Percentiles rank a stretch among this genome's conserved stretches.
Evolutionary conservation across 2,888 invertebrate genomes (phyloP).

Genomic region (Andrena bicolor): DNA sequence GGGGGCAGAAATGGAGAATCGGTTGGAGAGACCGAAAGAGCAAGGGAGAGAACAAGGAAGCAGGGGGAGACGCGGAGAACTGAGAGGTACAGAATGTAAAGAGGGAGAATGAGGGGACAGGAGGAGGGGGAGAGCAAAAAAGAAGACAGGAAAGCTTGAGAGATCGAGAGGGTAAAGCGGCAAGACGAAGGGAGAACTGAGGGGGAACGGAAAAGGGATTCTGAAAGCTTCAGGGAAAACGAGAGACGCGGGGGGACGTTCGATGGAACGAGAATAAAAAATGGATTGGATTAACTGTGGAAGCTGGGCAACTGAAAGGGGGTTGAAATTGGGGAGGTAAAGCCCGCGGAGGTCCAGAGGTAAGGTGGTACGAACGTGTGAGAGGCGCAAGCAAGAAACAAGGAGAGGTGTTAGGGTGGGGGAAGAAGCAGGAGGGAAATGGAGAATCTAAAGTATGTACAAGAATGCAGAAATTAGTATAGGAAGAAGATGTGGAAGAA

Average conservation of each 20-base stretch:
- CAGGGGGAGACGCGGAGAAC: not conserved
- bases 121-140: slow-evolving; percentile 40
- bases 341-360: not conserved
- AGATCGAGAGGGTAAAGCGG: slow-evolving; percentile 21
- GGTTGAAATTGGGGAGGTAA: not conserved
- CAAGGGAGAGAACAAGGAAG: slow-evolving; percentile 4
- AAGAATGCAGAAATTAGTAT: no score
- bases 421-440: no score
- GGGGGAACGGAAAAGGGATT: not conserved
- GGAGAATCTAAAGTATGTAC: no score
- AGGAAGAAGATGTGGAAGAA: no score
- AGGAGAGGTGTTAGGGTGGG: no score
- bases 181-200: not conserved
- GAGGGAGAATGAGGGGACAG: slow-evolving; percentile 28
- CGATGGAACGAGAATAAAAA: slow-evolving; percentile 9
- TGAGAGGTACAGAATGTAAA: not conserved
- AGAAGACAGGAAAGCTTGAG: slow-evolving; percentile 12
- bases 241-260: not conserved
- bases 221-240: not conserved
- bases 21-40: not conserved
- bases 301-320: not conserved
- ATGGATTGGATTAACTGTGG: not conserved
- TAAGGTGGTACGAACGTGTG: not conserved
- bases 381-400: no score
- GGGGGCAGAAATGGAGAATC: not conserved